Evolutionary conservation across 2,113 vertebrate genomes (phyloP).

Genomic region (Xerus inauris): DNA sequence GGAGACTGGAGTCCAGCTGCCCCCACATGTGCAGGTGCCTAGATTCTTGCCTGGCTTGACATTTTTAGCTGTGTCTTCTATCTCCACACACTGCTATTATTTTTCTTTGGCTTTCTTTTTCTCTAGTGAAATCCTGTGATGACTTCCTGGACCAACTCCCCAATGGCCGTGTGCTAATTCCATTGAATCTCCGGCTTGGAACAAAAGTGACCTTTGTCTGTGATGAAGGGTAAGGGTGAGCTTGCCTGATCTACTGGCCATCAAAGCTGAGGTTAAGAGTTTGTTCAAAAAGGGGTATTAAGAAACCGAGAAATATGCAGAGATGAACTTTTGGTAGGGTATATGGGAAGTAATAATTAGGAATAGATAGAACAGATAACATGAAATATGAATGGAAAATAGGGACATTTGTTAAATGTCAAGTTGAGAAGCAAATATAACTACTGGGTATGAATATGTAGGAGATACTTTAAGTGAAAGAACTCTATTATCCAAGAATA

Average conservation of each 20-base stretch:
- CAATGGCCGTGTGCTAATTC: slow-evolving; percentile 14
- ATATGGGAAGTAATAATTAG: not conserved
- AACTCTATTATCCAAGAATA: not conserved
- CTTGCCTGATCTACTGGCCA: rapidly evolving
- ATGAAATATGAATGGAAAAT: no score
- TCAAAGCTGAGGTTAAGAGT: not conserved
- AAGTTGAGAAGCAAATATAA: not conserved
- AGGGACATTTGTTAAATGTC: no score
- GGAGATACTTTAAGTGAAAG: not conserved
- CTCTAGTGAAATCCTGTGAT: slow-evolving; percentile 39
- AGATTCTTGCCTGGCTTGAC: not conserved
- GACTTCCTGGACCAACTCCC: not conserved
- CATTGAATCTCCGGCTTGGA: not conserved
- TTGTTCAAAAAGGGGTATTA: not conserved
- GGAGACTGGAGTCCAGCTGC: slow-evolving; percentile 33
- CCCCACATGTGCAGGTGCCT: slow-evolving; percentile 17
- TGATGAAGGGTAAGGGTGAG: slow-evolving; percentile 57
- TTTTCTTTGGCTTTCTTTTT: not conserved
- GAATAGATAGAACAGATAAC: not conserved
- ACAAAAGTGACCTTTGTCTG: slow-evolving; percentile 55
- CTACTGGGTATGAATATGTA: not conserved
- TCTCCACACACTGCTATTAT: not conserved
- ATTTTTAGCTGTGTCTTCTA: not conserved
- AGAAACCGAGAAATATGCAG: not conserved
- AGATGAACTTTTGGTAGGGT: not conserved